phyloP scores from a whole-genome alignment of 2,888 invertebrate species.

The Invenusta paracnida region DNA sequence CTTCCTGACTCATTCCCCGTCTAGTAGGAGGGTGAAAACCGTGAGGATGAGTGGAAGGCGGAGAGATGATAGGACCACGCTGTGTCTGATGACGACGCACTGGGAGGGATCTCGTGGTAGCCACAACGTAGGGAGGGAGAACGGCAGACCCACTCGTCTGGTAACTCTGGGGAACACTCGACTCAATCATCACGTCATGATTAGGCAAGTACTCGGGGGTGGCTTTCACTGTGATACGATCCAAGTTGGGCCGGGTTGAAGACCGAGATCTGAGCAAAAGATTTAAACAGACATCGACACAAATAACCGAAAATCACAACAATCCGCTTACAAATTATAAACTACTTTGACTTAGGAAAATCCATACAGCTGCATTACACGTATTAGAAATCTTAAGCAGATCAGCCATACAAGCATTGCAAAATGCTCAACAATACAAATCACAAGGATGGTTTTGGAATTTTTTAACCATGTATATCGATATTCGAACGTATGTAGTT shows the following conservation, averaged over 20 bases:
- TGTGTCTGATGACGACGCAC: neutral
- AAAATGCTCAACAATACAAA: too few species aligned
- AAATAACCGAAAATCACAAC: too few species aligned
- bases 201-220: neutral
- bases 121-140: neutral
- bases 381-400: too few species aligned
- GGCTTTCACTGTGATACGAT: neutral
- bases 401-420: too few species aligned
- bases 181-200: slow-evolving; percentile 1
- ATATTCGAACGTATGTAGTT: too few species aligned
- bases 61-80: neutral
- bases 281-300: neutral
- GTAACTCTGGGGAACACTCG: neutral
- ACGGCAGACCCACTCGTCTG: neutral
- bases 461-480: too few species aligned
- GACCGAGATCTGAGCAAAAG: neutral
- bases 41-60: neutral
- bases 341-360: too few species aligned
- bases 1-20: neutral
- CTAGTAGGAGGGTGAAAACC: neutral
- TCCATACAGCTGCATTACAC: too few species aligned
- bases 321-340: too few species aligned
- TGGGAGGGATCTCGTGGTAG: neutral
- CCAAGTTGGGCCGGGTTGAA: slow-evolving; percentile 2
- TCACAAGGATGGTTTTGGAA: too few species aligned